Conservation (phyloP, 92 coral and sea anemone genomes). For the Pocillopora grandis region DNA sequence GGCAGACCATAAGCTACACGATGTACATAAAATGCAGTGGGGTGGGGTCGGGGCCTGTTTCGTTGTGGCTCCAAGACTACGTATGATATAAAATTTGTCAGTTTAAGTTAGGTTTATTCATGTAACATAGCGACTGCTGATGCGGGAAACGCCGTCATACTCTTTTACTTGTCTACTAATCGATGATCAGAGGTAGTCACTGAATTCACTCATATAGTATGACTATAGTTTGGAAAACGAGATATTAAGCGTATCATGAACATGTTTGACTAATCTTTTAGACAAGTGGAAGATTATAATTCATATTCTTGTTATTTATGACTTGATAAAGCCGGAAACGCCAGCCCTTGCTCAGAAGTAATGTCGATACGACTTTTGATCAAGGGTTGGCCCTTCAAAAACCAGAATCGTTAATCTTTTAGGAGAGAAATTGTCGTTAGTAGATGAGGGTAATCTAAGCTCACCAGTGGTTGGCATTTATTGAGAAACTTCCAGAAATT, state of each 20-base stretch:
- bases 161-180: neutral
- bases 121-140: constrained; percentile 3
- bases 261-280: neutral
- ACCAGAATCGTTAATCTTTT: too few relatives aligned
- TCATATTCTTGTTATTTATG: too few relatives aligned
- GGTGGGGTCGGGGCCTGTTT: neutral
- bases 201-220: neutral
- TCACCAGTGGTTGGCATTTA: too few relatives aligned
- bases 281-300: neutral
- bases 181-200: neutral
- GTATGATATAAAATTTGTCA: neutral
- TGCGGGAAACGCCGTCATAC: constrained; percentile 23
- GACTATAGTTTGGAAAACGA: neutral
- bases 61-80: neutral
- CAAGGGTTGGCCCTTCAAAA: too few relatives aligned
- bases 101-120: constrained; percentile 28
- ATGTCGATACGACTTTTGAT: too few relatives aligned
- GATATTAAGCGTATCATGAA: neutral
- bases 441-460: too few relatives aligned
- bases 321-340: too few relatives aligned
- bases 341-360: too few relatives aligned
- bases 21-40: constrained; percentile 25
- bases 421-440: too few relatives aligned
- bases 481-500: too few relatives aligned
- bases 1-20: constrained; percentile 27